These are phyloP conservation scores for Diadromus collaris DNA, from an alignment of 2,888 invertebrate species.

Conservation along the genomic window DNA sequence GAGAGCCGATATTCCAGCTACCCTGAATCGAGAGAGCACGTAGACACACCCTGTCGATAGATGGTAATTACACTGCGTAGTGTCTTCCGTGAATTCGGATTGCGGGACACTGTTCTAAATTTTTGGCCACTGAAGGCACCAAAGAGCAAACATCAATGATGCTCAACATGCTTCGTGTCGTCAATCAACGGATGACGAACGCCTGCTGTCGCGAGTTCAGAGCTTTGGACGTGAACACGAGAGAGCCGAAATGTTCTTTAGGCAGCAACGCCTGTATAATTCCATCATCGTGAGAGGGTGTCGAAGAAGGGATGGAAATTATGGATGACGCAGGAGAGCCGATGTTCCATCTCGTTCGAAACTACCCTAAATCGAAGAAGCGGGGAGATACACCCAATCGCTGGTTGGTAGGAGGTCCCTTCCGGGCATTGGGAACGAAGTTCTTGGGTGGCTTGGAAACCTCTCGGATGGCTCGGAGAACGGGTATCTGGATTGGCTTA, in stretches of 20 bases:
- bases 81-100: background rate
- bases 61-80: slow-evolving; percentile 26
- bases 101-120: background rate
- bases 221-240: background rate
- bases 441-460: slow-evolving; percentile 56
- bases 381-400: slow-evolving; percentile 76
- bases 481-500: slow-evolving; percentile 19
- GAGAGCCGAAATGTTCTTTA: background rate
- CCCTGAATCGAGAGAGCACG: too few species aligned
- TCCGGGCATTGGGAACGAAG: slow-evolving; percentile 43
- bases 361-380: slow-evolving; percentile 77
- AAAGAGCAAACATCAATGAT: background rate
- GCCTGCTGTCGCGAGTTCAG: background rate
- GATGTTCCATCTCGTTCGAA: slow-evolving; percentile 67
- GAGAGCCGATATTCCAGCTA: too few species aligned
- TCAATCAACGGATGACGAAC: background rate
- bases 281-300: slow-evolving; percentile 12
- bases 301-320: slow-evolving; percentile 24
- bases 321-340: slow-evolving; percentile 22
- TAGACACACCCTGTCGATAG: too few species aligned
- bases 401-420: slow-evolving; percentile 68
- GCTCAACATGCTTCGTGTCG: background rate
- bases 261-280: slow-evolving; percentile 1
- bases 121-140: background rate
- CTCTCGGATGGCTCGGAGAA: slow-evolving; percentile 40